Percentiles rank a stretch among this genome's conserved stretches.
Conservation (phyloP, 2,888 invertebrate genomes). For the Emesis furor region DNA sequence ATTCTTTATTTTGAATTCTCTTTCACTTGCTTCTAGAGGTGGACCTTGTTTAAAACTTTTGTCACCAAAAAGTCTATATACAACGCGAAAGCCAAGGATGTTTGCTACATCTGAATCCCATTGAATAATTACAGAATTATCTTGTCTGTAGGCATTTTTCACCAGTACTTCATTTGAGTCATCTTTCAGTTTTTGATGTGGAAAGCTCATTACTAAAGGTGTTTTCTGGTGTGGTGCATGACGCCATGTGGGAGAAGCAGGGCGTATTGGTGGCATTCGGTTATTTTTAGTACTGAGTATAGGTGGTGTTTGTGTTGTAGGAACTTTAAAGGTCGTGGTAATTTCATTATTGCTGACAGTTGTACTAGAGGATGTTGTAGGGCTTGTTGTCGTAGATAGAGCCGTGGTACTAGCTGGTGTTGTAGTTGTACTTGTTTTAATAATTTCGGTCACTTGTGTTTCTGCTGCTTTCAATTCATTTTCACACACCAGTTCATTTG, state of each 20-base stretch:
- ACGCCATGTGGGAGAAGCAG: constrained; percentile 88
- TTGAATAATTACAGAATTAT: constrained; percentile 97
- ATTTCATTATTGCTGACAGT: constrained; percentile 78
- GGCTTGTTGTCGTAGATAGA: constrained; percentile 77
- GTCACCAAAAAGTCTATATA: constrained; percentile 97
- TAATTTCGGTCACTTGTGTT: constrained; percentile 74
- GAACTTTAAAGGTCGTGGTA: constrained; percentile 78
- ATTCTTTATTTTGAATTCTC: constrained; percentile 98
- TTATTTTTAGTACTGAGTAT: constrained; percentile 83
- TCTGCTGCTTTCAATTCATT: constrained; percentile 84
- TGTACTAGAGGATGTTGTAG: constrained; percentile 75
- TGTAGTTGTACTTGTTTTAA: constrained; percentile 78
- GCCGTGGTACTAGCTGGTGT: constrained; percentile 79
- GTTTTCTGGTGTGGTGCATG: constrained; percentile 93
- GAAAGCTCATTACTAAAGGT: constrained; percentile 94
- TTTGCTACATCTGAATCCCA: constrained; percentile 98
- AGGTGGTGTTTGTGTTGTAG: constrained; percentile 78
- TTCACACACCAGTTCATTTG: constrained; percentile 94
- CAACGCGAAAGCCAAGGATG: constrained; percentile 97
- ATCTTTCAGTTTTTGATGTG: constrained; percentile 93
- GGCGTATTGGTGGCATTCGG: constrained; percentile 83
- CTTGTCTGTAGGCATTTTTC: constrained; percentile 96
- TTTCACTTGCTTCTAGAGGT: constrained; percentile 97
- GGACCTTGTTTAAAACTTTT: constrained; percentile 98
- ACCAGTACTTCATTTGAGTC: constrained; percentile 96